Evolutionary conservation across 2,888 invertebrate species (phyloP).

Genomic region (Cephus runcator): DNA sequence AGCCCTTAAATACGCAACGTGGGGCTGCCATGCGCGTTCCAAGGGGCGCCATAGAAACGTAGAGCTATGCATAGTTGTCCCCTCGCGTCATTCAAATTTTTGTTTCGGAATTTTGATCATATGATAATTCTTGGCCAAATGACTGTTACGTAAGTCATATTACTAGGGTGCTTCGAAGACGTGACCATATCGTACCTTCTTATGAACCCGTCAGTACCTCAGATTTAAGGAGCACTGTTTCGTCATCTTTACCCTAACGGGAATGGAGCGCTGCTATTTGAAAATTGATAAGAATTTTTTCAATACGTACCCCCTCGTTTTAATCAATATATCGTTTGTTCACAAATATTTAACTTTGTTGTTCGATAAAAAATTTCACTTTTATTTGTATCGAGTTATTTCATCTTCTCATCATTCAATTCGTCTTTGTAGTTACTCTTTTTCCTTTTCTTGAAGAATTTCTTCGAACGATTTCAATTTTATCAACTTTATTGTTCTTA

Average conservation of each 20-base stretch:
- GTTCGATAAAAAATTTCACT: background rate
- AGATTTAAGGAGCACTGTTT: background rate
- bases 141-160: background rate
- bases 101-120: conserved; percentile 39
- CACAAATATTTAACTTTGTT: background rate
- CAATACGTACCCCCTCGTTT: background rate
- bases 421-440: too few species aligned
- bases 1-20: conserved; percentile 59
- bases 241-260: background rate
- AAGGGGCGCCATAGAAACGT: conserved; percentile 39
- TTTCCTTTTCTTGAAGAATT: too few species aligned
- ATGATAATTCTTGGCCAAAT: conserved; percentile 24
- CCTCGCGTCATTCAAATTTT: conserved; percentile 35
- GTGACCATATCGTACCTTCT: too few species aligned
- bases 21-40: conserved; percentile 55
- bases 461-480: too few species aligned
- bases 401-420: too few species aligned
- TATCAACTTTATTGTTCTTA: too few species aligned
- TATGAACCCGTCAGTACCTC: too few species aligned
- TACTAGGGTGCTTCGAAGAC: background rate
- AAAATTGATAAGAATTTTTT: background rate
- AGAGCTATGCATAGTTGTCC: conserved; percentile 26
- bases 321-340: background rate
- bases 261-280: background rate
- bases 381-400: background rate